Conservation (phyloP, 2,797 vertebrate species). For the Tiaroga cobitis region DNA sequence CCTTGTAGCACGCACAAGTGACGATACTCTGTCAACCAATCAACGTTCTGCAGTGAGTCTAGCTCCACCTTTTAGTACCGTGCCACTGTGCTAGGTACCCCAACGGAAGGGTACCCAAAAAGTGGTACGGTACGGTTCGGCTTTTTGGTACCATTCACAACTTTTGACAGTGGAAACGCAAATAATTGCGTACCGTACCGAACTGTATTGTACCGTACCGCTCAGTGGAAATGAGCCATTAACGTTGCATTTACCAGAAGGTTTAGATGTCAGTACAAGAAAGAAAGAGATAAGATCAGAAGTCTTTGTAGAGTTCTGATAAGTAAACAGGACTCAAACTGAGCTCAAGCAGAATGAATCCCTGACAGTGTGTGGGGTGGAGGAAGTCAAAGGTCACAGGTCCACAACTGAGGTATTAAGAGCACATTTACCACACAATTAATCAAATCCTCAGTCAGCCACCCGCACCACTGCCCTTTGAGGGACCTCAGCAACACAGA, state of each 20-base stretch:
- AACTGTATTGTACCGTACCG: too few species aligned
- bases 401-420: constrained; percentile 25
- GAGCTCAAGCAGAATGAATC: constrained; percentile 41
- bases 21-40: too few species aligned
- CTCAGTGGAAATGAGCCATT: too few species aligned
- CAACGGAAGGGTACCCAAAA: too few species aligned
- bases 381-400: constrained; percentile 46
- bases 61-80: too few species aligned
- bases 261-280: constrained; percentile 9
- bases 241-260: neutral
- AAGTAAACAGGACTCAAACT: constrained; percentile 24
- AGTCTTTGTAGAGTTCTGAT: constrained; percentile 9
- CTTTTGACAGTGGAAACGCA: too few species aligned
- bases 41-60: too few species aligned
- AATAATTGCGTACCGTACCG: too few species aligned
- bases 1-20: too few species aligned
- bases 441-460: constrained; percentile 30
- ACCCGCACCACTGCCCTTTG: neutral
- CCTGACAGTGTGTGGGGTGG: constrained; percentile 12
- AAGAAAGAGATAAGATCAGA: constrained; percentile 13
- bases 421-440: constrained; percentile 41
- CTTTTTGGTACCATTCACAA: too few species aligned
- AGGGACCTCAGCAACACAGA: neutral
- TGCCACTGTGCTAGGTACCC: too few species aligned
- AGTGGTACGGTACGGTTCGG: too few species aligned